Percentiles rank a stretch among this genome's conserved stretches.
Conservation (phyloP, 2,797 vertebrate genomes). For the Margarornis squamiger region DNA sequence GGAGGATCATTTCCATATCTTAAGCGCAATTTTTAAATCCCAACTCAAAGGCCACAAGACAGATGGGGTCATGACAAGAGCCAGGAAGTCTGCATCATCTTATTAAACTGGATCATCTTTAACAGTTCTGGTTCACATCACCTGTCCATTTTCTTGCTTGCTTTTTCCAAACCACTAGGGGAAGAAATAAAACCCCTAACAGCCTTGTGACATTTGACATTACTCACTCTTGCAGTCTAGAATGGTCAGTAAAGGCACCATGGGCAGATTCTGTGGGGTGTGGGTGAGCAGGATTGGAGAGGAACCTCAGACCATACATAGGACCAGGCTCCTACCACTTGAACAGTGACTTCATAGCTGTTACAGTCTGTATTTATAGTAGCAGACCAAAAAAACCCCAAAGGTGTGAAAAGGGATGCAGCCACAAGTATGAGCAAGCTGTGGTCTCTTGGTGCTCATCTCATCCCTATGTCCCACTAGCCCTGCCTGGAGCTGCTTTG, state of each 20-base stretch:
- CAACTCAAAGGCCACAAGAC: not conserved
- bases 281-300: not conserved
- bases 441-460: not conserved
- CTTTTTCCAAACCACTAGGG: not conserved
- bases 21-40: not conserved
- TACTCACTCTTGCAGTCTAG: not conserved
- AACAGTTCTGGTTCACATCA: not conserved
- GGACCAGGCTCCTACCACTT: not conserved
- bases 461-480: not conserved
- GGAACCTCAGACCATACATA: fast-evolving
- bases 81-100: not conserved
- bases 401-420: not conserved
- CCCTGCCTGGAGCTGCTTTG: not conserved
- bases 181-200: not conserved
- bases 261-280: not conserved
- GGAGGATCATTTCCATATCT: not conserved
- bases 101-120: not conserved
- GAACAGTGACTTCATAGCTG: not conserved
- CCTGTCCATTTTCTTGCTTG: not conserved
- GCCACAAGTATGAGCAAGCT: not conserved
- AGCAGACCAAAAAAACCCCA: not conserved
- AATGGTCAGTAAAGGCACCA: not conserved
- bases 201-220: not conserved
- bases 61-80: not conserved
- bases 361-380: not conserved